A percentile compares a stretch with the other conserved stretches of the same genome.
These are phyloP conservation scores for Oryzias melastigma DNA, from an alignment of 2,113 vertebrate genomes.

Conservation along the genomic window DNA sequence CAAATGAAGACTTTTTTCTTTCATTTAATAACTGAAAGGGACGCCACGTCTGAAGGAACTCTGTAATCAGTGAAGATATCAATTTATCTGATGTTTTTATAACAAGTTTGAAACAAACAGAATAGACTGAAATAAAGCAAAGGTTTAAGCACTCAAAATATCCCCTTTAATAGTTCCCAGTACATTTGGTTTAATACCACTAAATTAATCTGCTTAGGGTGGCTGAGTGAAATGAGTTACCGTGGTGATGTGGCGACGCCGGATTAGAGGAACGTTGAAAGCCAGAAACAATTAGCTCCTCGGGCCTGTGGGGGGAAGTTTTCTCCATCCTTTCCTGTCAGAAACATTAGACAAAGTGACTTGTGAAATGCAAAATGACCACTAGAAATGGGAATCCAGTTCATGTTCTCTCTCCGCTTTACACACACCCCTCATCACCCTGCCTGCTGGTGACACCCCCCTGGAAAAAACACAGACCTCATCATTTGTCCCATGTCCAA, in stretches of 20 bases:
- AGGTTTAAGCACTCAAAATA: too few species aligned
- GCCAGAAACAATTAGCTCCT: conserved; percentile 78
- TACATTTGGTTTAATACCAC: background rate
- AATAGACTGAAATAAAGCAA: too few species aligned
- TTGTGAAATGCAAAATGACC: conserved; percentile 7
- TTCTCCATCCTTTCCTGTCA: conserved; percentile 88
- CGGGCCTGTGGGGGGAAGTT: conserved; percentile 74
- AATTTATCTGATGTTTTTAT: too few species aligned
- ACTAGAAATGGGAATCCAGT: conserved; percentile 2
- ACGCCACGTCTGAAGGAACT: too few species aligned
- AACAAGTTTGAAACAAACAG: too few species aligned
- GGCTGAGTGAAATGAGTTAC: conserved; percentile 65
- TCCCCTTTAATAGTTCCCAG: background rate
- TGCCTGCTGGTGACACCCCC: too few species aligned
- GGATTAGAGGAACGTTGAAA: conserved; percentile 79
- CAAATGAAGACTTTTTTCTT: too few species aligned
- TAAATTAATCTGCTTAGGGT: background rate
- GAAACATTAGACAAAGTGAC: conserved; percentile 11
- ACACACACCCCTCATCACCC: too few species aligned
- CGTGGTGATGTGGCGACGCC: conserved; percentile 82
- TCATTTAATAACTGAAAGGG: too few species aligned
- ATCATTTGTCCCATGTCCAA: conserved; percentile 1
- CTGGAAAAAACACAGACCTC: too few species aligned
- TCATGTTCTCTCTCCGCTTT: too few species aligned
- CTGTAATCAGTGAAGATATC: too few species aligned